Percentiles rank a stretch among this genome's conserved stretches.
These are phyloP conservation scores for Ficedula albicollis DNA, from an alignment of 2,797 vertebrate species.

Conservation along the genomic window DNA sequence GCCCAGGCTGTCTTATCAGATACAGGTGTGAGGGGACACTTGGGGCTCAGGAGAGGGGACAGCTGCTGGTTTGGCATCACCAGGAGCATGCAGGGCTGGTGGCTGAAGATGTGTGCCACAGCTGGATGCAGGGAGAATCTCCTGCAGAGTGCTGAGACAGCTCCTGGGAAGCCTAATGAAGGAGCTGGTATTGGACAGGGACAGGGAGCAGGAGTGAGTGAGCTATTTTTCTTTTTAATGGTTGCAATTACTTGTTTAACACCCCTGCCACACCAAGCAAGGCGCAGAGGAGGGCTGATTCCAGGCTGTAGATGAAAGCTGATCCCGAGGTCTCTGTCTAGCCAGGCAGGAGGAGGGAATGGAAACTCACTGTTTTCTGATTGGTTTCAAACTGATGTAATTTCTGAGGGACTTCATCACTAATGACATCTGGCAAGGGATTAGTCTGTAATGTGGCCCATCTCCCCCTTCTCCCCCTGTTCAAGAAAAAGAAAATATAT, in stretches of 20 bases:
- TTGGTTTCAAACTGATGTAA: constrained; percentile 40
- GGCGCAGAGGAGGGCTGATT: not conserved
- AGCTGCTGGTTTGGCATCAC: not conserved
- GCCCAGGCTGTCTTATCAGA: not conserved
- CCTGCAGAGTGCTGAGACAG: not conserved
- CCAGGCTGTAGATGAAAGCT: constrained; percentile 21
- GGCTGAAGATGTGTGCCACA: not conserved
- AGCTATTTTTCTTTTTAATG: constrained; percentile 38
- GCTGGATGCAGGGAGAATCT: not conserved
- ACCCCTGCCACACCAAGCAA: not conserved
- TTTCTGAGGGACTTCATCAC: constrained; percentile 34
- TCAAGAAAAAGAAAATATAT: constrained; percentile 29
- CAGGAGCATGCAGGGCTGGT: not conserved
- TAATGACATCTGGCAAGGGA: constrained; percentile 39
- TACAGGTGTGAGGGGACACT: not conserved
- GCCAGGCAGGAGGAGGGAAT: constrained; percentile 36
- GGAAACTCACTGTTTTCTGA: constrained; percentile 36
- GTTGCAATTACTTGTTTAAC: constrained; percentile 35
- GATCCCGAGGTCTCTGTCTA: constrained; percentile 27
- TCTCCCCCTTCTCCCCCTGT: not conserved
- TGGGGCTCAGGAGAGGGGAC: not conserved
- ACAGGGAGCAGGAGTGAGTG: rapidly evolving
- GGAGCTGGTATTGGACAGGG: not conserved
- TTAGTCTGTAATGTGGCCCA: not conserved
- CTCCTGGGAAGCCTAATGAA: not conserved